phyloP scores from a whole-genome alignment of 2,888 invertebrate genomes.

The Ormyrus labotus region DNA sequence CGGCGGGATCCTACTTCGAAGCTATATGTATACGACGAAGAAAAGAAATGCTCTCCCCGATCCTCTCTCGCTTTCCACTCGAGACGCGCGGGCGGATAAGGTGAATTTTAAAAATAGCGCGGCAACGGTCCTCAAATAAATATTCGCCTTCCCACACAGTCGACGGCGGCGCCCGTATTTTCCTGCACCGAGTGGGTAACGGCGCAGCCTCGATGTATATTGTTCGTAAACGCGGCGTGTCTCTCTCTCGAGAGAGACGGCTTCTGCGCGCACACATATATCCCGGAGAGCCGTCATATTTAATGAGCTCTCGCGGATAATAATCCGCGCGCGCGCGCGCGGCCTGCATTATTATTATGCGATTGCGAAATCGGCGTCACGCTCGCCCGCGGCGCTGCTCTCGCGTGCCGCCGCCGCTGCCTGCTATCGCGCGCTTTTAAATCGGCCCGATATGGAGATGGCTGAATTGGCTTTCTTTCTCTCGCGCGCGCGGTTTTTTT shows the following conservation, averaged over 20 bases:
- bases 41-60: too few species aligned
- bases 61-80: too few species aligned
- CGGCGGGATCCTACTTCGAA: background rate
- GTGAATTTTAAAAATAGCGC: too few species aligned
- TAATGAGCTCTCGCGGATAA: slow-evolving; percentile 38
- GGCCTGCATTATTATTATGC: background rate
- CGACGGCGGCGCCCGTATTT: background rate
- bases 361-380: slow-evolving; percentile 26
- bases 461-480: background rate
- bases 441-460: too few species aligned
- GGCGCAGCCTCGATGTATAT: slow-evolving; percentile 27
- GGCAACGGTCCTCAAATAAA: background rate
- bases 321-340: slow-evolving; percentile 5
- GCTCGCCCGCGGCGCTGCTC: background rate
- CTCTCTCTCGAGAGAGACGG: background rate
- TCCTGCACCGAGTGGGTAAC: background rate
- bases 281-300: slow-evolving; percentile 28
- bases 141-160: background rate
- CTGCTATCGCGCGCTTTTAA: background rate
- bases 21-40: too few species aligned
- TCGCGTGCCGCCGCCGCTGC: background rate
- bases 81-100: too few species aligned
- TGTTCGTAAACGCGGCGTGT: slow-evolving; percentile 33
- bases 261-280: background rate
- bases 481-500: too few species aligned